phyloP scores from a whole-genome alignment of 2,797 vertebrate genomes.

The Chelon labrosus region DNA sequence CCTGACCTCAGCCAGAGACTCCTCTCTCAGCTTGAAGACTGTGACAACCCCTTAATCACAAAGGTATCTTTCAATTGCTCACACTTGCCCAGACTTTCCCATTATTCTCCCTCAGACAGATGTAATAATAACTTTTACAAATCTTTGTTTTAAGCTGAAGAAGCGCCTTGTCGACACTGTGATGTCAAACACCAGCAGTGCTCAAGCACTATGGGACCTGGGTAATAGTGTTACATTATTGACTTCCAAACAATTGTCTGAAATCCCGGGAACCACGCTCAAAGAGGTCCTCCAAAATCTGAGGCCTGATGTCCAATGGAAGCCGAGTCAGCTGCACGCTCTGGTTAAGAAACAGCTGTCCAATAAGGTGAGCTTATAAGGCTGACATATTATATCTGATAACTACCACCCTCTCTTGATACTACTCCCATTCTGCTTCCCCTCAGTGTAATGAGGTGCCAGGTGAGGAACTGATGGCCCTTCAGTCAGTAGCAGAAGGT shows the following conservation, averaged over 20 bases:
- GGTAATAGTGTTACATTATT: slow-evolving; percentile 51
- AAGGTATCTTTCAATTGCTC: slow-evolving; percentile 65
- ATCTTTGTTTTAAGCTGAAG: slow-evolving; percentile 68
- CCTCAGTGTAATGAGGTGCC: slow-evolving; percentile 51
- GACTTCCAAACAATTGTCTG: slow-evolving; percentile 52
- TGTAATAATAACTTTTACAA: not conserved
- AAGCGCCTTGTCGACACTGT: slow-evolving; percentile 58
- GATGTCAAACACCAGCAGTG: not conserved
- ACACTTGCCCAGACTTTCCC: not conserved
- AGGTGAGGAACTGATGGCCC: slow-evolving; percentile 53
- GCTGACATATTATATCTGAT: not conserved
- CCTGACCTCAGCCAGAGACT: slow-evolving; percentile 57
- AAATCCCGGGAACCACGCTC: slow-evolving; percentile 26
- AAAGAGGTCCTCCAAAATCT: slow-evolving; percentile 47
- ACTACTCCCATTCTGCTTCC: slow-evolving; percentile 6
- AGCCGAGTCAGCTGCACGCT: slow-evolving; percentile 41
- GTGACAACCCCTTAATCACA: slow-evolving; percentile 51
- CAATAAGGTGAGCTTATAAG: slow-evolving; percentile 48
- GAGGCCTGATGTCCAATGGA: slow-evolving; percentile 54
- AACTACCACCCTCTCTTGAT: not conserved
- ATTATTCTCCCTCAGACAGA: not conserved
- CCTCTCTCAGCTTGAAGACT: slow-evolving; percentile 69
- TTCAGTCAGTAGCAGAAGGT: slow-evolving; percentile 62
- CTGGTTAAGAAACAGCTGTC: slow-evolving; percentile 66
- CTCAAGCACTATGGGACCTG: slow-evolving; percentile 34